These are phyloP conservation scores for Eupithecia subfuscata DNA, from an alignment of 2,888 invertebrate genomes.

Conservation along the genomic window DNA sequence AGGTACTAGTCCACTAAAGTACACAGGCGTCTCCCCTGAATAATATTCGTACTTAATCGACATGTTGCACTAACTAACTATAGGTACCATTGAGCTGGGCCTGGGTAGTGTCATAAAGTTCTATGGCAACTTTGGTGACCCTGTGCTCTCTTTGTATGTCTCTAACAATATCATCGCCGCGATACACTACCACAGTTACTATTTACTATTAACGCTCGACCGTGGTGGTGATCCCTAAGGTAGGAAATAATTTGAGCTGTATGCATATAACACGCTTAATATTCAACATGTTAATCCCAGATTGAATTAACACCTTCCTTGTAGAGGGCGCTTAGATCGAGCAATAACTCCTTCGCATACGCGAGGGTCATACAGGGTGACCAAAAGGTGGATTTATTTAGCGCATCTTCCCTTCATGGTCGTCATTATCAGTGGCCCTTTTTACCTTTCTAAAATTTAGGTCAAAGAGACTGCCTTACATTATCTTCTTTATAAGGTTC, in stretches of 20 bases:
- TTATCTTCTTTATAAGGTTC: too few species aligned
- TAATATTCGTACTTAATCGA: too few species aligned
- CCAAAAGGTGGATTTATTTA: not conserved
- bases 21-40: not conserved
- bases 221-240: not conserved
- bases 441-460: too few species aligned
- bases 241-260: not conserved
- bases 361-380: constrained; percentile 52
- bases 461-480: too few species aligned
- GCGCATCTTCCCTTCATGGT: not conserved
- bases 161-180: not conserved
- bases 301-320: constrained; percentile 58
- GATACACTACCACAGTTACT: not conserved
- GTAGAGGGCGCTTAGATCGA: constrained; percentile 45
- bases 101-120: not conserved
- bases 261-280: constrained; percentile 39
- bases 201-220: not conserved
- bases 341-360: constrained; percentile 54
- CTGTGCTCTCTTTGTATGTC: not conserved
- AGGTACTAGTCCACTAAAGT: not conserved
- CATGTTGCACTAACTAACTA: too few species aligned
- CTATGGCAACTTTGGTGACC: not conserved
- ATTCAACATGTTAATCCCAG: constrained; percentile 63
- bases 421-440: not conserved
- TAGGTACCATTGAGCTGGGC: too few species aligned